These are phyloP conservation scores for Molanna angustata DNA, from an alignment of 2,888 invertebrate genomes.

Conservation along the genomic window DNA sequence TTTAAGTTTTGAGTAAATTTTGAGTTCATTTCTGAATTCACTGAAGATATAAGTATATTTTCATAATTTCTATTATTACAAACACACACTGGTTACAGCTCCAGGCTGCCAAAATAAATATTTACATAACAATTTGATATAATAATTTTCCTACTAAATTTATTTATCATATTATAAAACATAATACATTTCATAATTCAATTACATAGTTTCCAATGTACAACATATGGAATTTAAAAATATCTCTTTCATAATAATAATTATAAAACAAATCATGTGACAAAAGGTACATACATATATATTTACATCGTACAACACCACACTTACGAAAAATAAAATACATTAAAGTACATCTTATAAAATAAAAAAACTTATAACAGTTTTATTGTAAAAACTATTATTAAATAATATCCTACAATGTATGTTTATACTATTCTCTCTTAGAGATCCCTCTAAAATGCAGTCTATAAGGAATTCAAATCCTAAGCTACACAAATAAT, in stretches of 20 bases:
- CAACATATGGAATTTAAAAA: constrained; percentile 24
- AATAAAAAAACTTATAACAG: constrained; percentile 17
- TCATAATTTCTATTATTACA: constrained; percentile 1
- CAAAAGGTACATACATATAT: constrained; percentile 17
- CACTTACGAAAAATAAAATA: constrained; percentile 20
- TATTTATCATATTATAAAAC: constrained; percentile 7
- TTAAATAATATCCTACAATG: constrained; percentile 18
- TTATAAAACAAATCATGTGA: constrained; percentile 14
- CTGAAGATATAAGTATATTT: constrained; percentile 12
- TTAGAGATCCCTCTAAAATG: constrained; percentile 33
- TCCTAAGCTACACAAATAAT: constrained; percentile 29
- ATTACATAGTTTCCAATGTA: constrained; percentile 19
- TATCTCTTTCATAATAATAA: constrained; percentile 15
- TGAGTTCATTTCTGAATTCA: constrained; percentile 18
- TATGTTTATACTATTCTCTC: constrained; percentile 29
- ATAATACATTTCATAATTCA: constrained; percentile 16
- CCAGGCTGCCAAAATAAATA: constrained; percentile 27
- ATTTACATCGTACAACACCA: constrained; percentile 19
- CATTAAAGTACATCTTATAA: constrained; percentile 9
- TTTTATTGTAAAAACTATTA: constrained; percentile 18
- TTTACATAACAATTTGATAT: constrained; percentile 17
- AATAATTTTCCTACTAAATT: constrained; percentile 14
- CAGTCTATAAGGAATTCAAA: constrained; percentile 34
- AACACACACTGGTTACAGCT: constrained; percentile 22
- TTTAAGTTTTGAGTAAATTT: too few relatives aligned